Conservation (phyloP, 2,797 vertebrate genomes). For the Bothrops alternatus region DNA sequence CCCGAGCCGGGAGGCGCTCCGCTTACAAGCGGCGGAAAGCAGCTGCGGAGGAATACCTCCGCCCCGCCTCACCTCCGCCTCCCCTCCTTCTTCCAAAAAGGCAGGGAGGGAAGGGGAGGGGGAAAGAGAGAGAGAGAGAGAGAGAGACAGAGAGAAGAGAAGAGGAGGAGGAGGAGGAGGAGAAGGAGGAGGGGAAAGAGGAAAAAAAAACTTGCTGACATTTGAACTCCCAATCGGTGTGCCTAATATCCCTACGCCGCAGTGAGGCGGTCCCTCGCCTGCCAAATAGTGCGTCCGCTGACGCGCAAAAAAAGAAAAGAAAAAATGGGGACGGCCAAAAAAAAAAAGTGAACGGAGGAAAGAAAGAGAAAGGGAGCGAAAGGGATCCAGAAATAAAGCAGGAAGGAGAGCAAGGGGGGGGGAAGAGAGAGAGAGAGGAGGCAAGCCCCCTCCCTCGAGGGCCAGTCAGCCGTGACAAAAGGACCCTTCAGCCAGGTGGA, state of each 20-base stretch:
- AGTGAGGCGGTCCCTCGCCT: slow-evolving; percentile 75
- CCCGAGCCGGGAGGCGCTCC: slow-evolving; percentile 73
- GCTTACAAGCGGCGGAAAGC: slow-evolving; percentile 81
- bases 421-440: background rate
- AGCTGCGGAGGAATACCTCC: slow-evolving; percentile 86
- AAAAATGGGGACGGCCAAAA: background rate
- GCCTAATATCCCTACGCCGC: slow-evolving; percentile 75
- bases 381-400: background rate
- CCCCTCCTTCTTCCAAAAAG: slow-evolving; percentile 42
- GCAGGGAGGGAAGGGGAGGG: background rate
- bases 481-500: background rate
- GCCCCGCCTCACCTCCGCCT: slow-evolving; percentile 65
- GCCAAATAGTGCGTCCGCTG: slow-evolving; percentile 75
- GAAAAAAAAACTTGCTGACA: slow-evolving; percentile 81
- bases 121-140: no score
- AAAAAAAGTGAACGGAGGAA: background rate
- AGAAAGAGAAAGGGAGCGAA: background rate
- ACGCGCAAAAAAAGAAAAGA: slow-evolving; percentile 10
- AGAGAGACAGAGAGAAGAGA: background rate
- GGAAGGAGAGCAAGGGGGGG: no score
- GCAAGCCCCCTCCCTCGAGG: background rate
- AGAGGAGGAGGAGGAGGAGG: slow-evolving; percentile 13
- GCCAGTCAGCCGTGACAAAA: background rate
- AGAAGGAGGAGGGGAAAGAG: background rate
- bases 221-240: slow-evolving; percentile 88